These are phyloP conservation scores for Anolis sagrei DNA, from an alignment of 2,113 vertebrate species.

Conservation along the genomic window DNA sequence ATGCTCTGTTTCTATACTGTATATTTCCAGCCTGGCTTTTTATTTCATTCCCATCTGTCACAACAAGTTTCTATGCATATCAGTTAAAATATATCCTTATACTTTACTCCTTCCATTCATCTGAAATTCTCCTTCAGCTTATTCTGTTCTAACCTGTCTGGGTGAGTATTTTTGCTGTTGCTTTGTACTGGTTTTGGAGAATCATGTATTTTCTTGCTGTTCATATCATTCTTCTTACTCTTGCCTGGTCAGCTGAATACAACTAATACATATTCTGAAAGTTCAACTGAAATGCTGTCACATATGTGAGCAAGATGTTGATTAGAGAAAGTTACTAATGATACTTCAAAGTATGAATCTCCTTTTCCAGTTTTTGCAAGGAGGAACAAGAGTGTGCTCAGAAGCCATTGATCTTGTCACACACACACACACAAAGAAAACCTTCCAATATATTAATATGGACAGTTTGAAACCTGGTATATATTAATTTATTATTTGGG, in stretches of 20 bases:
- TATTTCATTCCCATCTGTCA: neutral
- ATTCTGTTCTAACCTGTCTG: neutral
- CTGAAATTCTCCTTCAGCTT: neutral
- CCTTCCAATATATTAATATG: neutral
- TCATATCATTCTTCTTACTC: neutral
- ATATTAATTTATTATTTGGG: neutral
- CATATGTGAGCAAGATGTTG: neutral
- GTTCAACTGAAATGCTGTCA: neutral
- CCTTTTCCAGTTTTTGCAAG: neutral
- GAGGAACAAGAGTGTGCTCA: neutral
- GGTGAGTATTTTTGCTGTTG: neutral
- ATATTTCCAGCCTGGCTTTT: neutral
- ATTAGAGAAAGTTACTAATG: neutral
- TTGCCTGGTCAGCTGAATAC: neutral
- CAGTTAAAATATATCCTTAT: neutral
- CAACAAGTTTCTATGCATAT: neutral
- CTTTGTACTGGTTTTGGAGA: neutral
- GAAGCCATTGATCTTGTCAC: neutral
- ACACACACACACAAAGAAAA: neutral
- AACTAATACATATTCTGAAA: neutral
- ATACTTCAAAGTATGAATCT: neutral
- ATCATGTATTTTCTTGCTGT: neutral
- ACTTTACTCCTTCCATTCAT: neutral
- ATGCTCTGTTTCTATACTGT: neutral
- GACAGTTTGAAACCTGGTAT: neutral